Conservation (phyloP, 2,797 vertebrate species). For the Mormyrops attenuatus region DNA sequence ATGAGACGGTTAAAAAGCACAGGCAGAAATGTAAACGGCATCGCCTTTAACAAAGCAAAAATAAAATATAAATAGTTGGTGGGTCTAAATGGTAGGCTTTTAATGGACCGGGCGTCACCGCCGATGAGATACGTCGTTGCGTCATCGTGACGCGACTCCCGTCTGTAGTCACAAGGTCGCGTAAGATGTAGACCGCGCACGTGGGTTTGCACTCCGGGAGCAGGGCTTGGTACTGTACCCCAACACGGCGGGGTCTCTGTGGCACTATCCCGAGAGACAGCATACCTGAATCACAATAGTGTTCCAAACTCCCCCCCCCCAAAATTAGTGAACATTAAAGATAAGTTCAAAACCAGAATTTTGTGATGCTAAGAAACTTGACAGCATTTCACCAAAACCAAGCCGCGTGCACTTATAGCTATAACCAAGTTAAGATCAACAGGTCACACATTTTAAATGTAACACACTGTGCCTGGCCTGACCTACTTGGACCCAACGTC, state of each 20-base stretch:
- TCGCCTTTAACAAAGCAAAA: slow-evolving; percentile 13
- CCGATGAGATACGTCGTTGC: slow-evolving; percentile 33
- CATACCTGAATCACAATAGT: neutral
- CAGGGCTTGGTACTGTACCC: neutral
- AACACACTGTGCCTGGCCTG: neutral
- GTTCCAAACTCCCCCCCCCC: neutral
- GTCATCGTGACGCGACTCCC: slow-evolving; percentile 38
- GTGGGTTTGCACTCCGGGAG: neutral
- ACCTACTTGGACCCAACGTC: neutral
- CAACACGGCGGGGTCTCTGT: neutral
- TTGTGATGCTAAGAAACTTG: neutral
- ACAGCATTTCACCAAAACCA: neutral
- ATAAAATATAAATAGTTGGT: slow-evolving; percentile 22
- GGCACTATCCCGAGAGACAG: neutral
- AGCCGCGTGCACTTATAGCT: neutral
- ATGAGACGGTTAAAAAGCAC: neutral
- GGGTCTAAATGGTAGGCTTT: slow-evolving; percentile 26
- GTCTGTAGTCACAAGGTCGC: slow-evolving; percentile 18
- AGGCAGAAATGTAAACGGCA: neutral
- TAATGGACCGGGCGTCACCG: slow-evolving; percentile 31
- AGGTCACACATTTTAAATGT: neutral
- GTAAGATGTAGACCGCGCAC: neutral
- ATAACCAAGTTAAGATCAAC: slow-evolving; percentile 4
- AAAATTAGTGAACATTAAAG: neutral
- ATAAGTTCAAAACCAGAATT: neutral